phyloP scores from a whole-genome alignment of 1,140 invertebrate species.

The Panagrolaimus sp. region DNA sequence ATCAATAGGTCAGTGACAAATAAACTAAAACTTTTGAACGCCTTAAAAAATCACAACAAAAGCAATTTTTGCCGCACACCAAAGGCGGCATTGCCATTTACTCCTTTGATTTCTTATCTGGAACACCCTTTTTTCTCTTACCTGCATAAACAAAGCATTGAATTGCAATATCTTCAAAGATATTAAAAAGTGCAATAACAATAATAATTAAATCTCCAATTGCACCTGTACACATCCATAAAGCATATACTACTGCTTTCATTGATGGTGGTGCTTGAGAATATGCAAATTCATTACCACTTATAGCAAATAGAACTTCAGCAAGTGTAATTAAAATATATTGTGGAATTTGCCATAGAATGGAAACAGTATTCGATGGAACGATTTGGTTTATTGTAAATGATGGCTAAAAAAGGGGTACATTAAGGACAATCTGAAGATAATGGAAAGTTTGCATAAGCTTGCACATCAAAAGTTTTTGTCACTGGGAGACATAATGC shows the following conservation, averaged over 20 bases:
- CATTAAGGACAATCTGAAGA: too few species aligned
- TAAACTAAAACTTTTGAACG: too few species aligned
- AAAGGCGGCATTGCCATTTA: too few species aligned
- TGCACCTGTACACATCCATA: conserved; percentile 79
- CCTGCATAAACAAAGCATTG: conserved; percentile 35
- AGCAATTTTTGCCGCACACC: too few species aligned
- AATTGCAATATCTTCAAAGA: conserved; percentile 65
- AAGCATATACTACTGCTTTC: conserved; percentile 71
- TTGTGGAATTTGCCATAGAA: conserved; percentile 57
- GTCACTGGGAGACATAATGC: too few species aligned
- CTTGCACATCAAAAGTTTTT: too few species aligned
- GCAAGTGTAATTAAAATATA: conserved; percentile 52
- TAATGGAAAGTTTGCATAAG: too few species aligned
- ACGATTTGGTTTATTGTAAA: conserved; percentile 67
- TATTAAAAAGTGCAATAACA: conserved; percentile 70
- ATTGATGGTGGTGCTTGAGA: conserved; percentile 58
- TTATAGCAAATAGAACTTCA: conserved; percentile 56
- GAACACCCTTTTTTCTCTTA: not conserved
- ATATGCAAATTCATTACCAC: conserved; percentile 54
- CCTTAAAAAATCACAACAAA: too few species aligned
- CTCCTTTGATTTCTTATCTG: too few species aligned
- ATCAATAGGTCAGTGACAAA: not conserved
- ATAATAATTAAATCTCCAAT: conserved; percentile 84
- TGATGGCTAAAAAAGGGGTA: conserved; percentile 15
- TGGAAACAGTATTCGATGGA: conserved; percentile 58